phyloP scores from a whole-genome alignment of 2,888 invertebrate species.

The Pristionchus entomophagus region DNA sequence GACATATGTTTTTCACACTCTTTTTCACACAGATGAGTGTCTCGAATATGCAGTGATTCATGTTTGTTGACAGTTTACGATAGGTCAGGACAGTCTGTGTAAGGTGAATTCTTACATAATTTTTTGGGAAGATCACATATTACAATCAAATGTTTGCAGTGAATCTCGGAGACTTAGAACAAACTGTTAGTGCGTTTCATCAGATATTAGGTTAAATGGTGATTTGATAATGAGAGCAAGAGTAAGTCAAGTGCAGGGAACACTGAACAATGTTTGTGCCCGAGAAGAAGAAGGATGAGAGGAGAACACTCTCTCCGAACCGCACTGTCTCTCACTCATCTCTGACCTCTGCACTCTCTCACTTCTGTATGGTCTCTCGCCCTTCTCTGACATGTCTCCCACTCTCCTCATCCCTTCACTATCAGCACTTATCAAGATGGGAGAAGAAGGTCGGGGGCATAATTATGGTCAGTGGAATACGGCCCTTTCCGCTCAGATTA shows the following conservation, averaged over 20 bases:
- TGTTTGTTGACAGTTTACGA: not conserved
- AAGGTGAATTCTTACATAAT: not conserved
- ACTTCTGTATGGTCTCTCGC: not conserved
- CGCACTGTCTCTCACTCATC: not conserved
- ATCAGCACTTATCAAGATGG: conserved; percentile 20
- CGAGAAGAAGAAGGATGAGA: not conserved
- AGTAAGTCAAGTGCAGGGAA: conserved; percentile 6
- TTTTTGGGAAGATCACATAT: not conserved
- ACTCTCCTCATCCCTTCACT: not conserved
- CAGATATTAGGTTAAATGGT: not conserved
- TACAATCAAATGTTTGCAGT: too few species aligned
- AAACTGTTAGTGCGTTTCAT: not conserved
- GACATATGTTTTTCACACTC: not conserved
- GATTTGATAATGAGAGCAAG: not conserved
- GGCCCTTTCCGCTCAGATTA: not conserved
- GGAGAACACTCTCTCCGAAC: conserved; percentile 4
- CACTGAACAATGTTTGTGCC: conserved; percentile 28
- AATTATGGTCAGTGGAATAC: not conserved
- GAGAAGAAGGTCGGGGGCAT: conserved; percentile 19
- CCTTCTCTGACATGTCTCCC: conserved; percentile 9
- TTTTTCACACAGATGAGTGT: not conserved
- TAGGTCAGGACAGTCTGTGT: not conserved
- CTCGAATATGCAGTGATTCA: not conserved
- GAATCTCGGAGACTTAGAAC: not conserved
- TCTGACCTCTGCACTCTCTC: conserved; percentile 1